Base-by-base conservation (phyloP, 2,888 invertebrate species). In the Eristalis arbustorum region DNA sequence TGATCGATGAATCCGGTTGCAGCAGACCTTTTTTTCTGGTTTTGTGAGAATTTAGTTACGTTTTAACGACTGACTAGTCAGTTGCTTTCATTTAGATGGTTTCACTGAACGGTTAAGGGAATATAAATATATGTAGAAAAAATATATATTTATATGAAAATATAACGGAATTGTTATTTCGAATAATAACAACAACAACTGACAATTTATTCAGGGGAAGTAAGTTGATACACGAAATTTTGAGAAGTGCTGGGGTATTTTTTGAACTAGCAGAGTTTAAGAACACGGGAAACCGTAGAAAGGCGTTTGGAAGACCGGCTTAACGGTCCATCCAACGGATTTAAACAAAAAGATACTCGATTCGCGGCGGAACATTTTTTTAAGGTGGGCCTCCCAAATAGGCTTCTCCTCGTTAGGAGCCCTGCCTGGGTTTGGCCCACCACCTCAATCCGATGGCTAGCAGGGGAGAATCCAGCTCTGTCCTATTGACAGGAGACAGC, bases 151-250 rank as follows among this genome's bases (percentile, higher is more conserved):
- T 74, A 34, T 71, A 59, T 42, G 40, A 68, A 80, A 68, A 72
- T 72, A 23, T 57, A 56, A 82, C 37, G 13, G 71, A 71, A 76
- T 62, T 49, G 62, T 71, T 71, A 74, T 62, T 64, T 76, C 42
- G 73, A 81, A 67, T 76, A 72, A 81, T 22, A 22, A 61, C 28
- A 22, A 76, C 11, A 69, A 68, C 31, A 77, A 77, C 77, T 85
- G 85, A 85, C 76, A 81, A 73, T 73, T 69, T 73, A 59, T 77
- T 62, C 85, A 76, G 14, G n/a, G 73, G 56, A 62, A 71, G 62
- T n/a, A 37, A 37, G 56, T 71, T 10, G n/a, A 40, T 57, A 59
- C 22, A 49, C 23, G 63, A 8, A 49, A 49, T 4, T 34, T 73
- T 34, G 14, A 2, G 4, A 56, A 10, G 5, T 2, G 8, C 37